These are phyloP conservation scores for Colaptes auratus DNA, from an alignment of 2,113 vertebrate species.

Conservation along the genomic window DNA sequence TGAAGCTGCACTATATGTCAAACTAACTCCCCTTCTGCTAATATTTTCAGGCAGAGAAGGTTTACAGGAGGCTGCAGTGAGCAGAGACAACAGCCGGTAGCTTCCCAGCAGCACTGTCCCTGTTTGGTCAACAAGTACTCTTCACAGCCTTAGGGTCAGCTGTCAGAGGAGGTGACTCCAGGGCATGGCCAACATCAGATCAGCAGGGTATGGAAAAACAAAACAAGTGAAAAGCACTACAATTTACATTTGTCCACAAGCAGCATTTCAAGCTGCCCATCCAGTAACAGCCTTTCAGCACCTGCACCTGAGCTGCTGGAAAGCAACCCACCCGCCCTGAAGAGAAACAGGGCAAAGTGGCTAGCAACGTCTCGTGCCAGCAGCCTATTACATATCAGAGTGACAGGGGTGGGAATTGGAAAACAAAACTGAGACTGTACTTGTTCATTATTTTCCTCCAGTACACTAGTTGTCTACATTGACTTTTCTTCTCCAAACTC, in stretches of 20 bases:
- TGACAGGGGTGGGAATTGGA: neutral
- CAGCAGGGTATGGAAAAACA: neutral
- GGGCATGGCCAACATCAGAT: neutral
- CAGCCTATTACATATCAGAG: neutral
- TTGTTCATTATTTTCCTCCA: neutral
- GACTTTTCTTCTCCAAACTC: neutral
- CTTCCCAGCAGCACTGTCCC: neutral
- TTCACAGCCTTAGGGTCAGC: neutral
- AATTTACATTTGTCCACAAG: neutral
- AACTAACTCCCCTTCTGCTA: neutral
- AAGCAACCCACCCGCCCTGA: fast-evolving
- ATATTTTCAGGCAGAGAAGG: neutral
- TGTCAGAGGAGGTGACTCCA: neutral
- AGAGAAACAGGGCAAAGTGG: neutral
- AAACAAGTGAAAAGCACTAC: neutral
- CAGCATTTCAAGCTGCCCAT: neutral
- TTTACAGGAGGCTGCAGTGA: neutral
- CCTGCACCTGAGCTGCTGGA: neutral
- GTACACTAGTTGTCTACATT: neutral
- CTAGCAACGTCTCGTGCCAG: neutral
- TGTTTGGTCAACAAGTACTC: fast-evolving
- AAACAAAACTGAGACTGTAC: neutral
- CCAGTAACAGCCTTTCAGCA: neutral
- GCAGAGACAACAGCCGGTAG: neutral
- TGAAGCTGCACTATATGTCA: neutral